Base-by-base conservation (phyloP, 2,797 vertebrate genomes). In the Muraenolepis orangiensis region DNA sequence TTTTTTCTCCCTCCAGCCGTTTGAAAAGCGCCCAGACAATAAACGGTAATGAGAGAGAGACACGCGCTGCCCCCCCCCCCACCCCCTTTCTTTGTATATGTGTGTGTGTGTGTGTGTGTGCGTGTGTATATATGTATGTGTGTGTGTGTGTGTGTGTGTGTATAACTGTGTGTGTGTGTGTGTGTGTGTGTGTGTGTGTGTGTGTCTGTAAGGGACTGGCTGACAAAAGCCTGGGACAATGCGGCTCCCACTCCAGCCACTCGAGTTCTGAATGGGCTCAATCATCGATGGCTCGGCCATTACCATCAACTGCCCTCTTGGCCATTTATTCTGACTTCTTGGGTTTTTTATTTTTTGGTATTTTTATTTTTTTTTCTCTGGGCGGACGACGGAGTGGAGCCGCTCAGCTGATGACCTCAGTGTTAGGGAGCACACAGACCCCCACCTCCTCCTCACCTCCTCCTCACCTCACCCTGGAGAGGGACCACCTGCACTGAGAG, bases 251-350 rank as follows among this genome's bases (percentile, higher is more conserved):
- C 86, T 88, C 84, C 80, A 88, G 85, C 90, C 90, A 91, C 92
- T 93, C 88, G 84, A 91, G 81, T 84, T 80, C 81, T 93, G 91
- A 93, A 93, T 93, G 90, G 87, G 83, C 86, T 90, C 91, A 93
- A 93, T 93, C 92, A 93, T 92, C 76, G 85, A 87, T 86, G 85
- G 87, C 87, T 86, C 70, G 61, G 81, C 88, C 87, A 91, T 91
- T 91, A 90, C 89, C 90, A 90, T 92, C 90, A 91, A 86, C 85
- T 84, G 88, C 85, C 88, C 88, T 92, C 85, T 86, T 86, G 83
- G 82, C 77, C 70, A 85, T 88, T 87, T 87, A 88, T 85, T 87
- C 85, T 88, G 87, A 89, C 89, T 91, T 89, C 86, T 89, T 86
- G 87, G 61, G 84, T 87, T 0, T 8, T 34, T 34, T 34, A 4